phyloP scores from a whole-genome alignment of 1,140 invertebrate species.

The Planococcus citri region DNA sequence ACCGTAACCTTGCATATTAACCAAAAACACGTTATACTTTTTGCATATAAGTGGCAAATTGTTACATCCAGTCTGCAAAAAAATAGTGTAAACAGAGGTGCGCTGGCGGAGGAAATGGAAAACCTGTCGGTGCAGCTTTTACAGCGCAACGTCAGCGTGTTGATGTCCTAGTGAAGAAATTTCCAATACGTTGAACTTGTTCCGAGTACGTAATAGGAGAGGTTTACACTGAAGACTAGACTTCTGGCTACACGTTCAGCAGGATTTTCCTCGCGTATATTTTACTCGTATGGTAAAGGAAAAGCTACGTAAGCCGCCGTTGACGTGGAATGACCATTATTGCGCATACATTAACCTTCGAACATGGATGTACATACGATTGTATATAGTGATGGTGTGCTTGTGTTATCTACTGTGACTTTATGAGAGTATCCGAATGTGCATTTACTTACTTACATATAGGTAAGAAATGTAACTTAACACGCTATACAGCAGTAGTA shows the following conservation, averaged over 20 bases:
- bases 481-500: background rate
- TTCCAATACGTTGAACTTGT: background rate
- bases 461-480: background rate
- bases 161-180: background rate
- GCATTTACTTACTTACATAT: too few relatives aligned
- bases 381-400: too few relatives aligned
- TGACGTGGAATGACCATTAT: background rate
- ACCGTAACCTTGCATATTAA: background rate
- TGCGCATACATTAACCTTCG: constrained; percentile 6
- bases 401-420: too few relatives aligned
- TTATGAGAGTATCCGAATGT: too few relatives aligned
- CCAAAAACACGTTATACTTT: background rate
- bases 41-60: background rate
- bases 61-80: background rate
- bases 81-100: background rate
- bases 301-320: background rate
- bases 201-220: background rate
- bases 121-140: too few relatives aligned
- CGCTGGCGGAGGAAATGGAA: background rate
- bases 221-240: background rate
- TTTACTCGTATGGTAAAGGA: background rate
- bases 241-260: background rate
- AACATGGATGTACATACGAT: background rate
- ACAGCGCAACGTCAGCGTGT: too few relatives aligned
- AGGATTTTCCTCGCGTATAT: background rate